phyloP scores from a whole-genome alignment of 2,888 invertebrate genomes.

The Thelaira solivaga region DNA sequence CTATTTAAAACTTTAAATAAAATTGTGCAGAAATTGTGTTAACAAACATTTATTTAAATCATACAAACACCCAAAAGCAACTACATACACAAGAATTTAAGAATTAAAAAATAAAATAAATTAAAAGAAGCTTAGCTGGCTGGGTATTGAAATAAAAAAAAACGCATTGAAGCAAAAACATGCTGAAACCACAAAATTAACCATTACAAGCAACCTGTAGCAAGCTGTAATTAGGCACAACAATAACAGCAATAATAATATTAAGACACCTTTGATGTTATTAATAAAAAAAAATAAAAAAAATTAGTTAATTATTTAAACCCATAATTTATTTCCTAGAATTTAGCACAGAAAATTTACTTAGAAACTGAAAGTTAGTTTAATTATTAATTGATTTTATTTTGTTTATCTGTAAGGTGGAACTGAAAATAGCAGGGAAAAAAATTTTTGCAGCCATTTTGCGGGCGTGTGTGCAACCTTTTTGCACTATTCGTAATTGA shows the following conservation, averaged over 20 bases:
- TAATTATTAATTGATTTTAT: too few species aligned
- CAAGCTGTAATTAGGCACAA: slow-evolving; percentile 38
- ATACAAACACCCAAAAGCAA: neutral
- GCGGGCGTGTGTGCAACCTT: too few species aligned
- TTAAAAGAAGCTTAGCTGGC: neutral
- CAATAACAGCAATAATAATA: slow-evolving; percentile 16
- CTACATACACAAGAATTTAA: slow-evolving; percentile 25
- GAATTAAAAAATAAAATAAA: slow-evolving; percentile 27
- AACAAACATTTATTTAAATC: neutral
- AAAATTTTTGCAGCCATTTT: too few species aligned
- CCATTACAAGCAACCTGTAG: slow-evolving; percentile 32
- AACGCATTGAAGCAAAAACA: slow-evolving; percentile 44
- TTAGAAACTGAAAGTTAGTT: neutral
- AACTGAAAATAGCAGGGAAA: too few species aligned
- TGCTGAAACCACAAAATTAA: slow-evolving; percentile 48
- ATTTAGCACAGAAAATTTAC: neutral
- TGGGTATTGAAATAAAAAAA: neutral
- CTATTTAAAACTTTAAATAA: slow-evolving; percentile 10
- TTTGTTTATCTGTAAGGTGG: too few species aligned
- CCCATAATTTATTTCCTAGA: slow-evolving; percentile 12
- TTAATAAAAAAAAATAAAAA: slow-evolving; percentile 11
- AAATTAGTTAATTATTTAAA: slow-evolving; percentile 10
- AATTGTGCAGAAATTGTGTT: slow-evolving; percentile 36
- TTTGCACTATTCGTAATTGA: too few species aligned
- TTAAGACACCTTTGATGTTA: neutral